A percentile compares a stretch with the other conserved stretches of the same genome.
phyloP scores from a whole-genome alignment of 2,113 vertebrate species.

The Labeo catla region DNA sequence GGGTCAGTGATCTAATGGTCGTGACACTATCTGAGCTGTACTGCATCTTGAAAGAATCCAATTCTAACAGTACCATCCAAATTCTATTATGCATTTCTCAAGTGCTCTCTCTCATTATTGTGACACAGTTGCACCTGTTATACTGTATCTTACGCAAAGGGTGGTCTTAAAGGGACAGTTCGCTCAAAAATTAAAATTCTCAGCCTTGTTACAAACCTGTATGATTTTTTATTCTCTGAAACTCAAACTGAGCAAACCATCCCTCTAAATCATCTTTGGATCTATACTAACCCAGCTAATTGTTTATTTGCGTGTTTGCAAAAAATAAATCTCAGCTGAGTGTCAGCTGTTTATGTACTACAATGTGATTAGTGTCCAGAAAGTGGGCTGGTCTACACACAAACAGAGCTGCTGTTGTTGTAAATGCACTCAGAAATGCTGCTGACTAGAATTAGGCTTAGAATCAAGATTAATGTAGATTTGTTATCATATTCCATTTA shows the following conservation, averaged over 20 bases:
- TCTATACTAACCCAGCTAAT: not conserved
- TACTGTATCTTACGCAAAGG: not conserved
- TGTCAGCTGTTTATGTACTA: conserved; percentile 35
- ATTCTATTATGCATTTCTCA: not conserved
- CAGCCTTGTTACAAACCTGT: not conserved
- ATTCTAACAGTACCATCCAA: not conserved
- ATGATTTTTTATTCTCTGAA: not conserved
- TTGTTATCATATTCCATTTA: conserved; percentile 5
- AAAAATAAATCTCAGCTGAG: conserved; percentile 29
- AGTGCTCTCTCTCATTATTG: not conserved
- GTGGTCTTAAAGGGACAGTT: not conserved
- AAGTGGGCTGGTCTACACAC: conserved; percentile 1
- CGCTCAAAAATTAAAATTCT: not conserved
- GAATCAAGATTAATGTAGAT: not conserved
- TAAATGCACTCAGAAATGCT: not conserved
- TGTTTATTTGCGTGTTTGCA: not conserved
- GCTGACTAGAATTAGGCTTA: not conserved
- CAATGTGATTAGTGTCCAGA: conserved; percentile 25
- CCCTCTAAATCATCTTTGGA: no score
- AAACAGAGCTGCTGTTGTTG: conserved; percentile 18
- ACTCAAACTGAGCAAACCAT: not conserved
- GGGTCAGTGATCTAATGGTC: conserved; percentile 12
- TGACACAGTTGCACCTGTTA: not conserved
- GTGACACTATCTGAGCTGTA: not conserved
- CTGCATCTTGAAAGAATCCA: conserved; percentile 16